These are phyloP conservation scores for Drepanosiphum platanoidis DNA, from an alignment of 2,888 invertebrate genomes.

Conservation along the genomic window DNA sequence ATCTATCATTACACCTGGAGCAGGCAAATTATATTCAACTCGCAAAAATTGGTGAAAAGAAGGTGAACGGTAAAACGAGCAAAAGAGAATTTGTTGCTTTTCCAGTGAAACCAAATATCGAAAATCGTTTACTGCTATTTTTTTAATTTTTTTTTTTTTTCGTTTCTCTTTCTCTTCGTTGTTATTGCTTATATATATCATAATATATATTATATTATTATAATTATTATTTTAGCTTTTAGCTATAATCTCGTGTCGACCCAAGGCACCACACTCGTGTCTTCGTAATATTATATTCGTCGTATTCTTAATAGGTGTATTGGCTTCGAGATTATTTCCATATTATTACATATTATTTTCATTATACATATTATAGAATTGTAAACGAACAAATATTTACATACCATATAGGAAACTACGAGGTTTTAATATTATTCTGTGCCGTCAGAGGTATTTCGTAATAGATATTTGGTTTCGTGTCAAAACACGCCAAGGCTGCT, in stretches of 20 bases:
- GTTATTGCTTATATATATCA: neutral
- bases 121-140: conserved; percentile 14
- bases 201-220: neutral
- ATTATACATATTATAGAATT: too few species aligned
- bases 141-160: too few species aligned
- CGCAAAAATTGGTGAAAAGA: conserved; percentile 92
- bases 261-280: too few species aligned
- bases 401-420: too few species aligned
- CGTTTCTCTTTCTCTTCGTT: neutral
- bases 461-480: conserved; percentile 59
- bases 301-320: too few species aligned
- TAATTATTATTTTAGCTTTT: too few species aligned
- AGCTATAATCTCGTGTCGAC: too few species aligned
- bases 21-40: conserved; percentile 91
- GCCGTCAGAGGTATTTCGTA: neutral
- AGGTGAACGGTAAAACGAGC: conserved; percentile 74
- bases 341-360: too few species aligned
- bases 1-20: conserved; percentile 89
- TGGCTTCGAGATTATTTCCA: too few species aligned
- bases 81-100: neutral
- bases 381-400: too few species aligned
- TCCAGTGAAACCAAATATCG: conserved; percentile 39
- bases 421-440: neutral
- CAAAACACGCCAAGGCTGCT: conserved; percentile 55
- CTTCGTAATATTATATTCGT: too few species aligned